These are phyloP conservation scores for Sus scrofa DNA, from an alignment of 2,113 vertebrate species.

Conservation along the genomic window T2T-Sscrofa CM000827.6:94601501-94602000, in stretches of 20 bases:
- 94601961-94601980: background rate
- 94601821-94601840: background rate
- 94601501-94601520: background rate
- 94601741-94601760: background rate
- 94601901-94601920: no score
- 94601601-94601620: background rate
- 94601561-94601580: background rate
- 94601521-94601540: background rate
- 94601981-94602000: background rate
- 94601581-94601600: background rate
- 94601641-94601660: background rate
- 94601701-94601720: background rate
- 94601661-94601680: background rate
- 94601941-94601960: background rate
- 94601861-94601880: background rate
- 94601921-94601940: background rate
- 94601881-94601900: background rate
- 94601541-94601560: background rate
- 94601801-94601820: background rate
- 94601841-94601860: background rate
- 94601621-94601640: background rate
- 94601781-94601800: background rate
- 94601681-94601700: background rate
- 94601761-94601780: background rate
- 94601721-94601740: background rate